phyloP scores from a whole-genome alignment of 2,113 vertebrate species.

The Myodes glareolus region DNA sequence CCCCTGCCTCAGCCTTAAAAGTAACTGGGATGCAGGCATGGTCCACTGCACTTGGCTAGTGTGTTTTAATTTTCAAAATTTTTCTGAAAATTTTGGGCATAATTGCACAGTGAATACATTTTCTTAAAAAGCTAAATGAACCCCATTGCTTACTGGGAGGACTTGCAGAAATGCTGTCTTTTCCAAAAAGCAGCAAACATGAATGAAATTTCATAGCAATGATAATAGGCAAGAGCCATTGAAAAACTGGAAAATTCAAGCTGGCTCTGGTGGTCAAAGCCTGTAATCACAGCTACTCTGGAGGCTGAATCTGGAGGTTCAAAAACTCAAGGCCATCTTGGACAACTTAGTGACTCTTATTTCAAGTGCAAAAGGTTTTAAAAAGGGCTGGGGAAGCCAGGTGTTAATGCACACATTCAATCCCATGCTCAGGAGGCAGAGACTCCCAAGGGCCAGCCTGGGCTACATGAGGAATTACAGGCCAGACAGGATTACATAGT shows the following conservation, averaged over 20 bases:
- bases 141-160: background rate
- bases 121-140: background rate
- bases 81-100: background rate
- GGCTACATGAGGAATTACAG: background rate
- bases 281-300: background rate
- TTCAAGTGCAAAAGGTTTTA: background rate
- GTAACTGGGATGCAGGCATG: background rate
- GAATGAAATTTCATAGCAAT: background rate
- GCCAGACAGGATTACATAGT: background rate
- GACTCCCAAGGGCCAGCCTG: background rate
- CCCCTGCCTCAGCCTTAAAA: background rate
- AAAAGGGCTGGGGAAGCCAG: background rate
- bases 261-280: background rate
- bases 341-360: background rate
- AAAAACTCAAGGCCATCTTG: background rate
- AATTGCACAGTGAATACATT: background rate
- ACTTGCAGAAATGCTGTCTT: background rate
- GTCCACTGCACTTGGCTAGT: background rate
- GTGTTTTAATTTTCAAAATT: background rate
- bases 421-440: background rate
- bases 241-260: background rate
- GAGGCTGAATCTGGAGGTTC: background rate
- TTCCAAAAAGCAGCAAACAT: background rate
- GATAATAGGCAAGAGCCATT: fast-evolving
- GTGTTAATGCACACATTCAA: background rate